phyloP scores from a whole-genome alignment of 92 coral and sea anemone genomes.

The Umimayanthus kanabou region DNA sequence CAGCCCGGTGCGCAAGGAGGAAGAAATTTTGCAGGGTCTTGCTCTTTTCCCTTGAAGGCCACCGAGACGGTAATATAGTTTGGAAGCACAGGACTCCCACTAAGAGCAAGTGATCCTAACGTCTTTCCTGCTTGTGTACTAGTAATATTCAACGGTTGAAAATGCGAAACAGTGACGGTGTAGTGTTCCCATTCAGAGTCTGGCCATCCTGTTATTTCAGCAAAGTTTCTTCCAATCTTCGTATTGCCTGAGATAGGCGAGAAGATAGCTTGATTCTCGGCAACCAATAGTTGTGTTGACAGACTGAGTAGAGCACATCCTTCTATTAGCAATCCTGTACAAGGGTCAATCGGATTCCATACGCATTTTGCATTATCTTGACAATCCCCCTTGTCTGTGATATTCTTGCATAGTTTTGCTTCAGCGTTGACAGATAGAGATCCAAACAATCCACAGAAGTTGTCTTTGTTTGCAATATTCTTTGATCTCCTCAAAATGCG shows the following conservation, averaged over 20 bases:
- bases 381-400: conserved; percentile 21
- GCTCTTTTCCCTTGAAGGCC: conserved; percentile 9
- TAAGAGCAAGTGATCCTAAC: conserved; percentile 36
- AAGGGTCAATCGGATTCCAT: conserved; percentile 63
- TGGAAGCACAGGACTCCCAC: conserved; percentile 26
- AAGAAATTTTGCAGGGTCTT: conserved; percentile 46
- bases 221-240: conserved; percentile 18
- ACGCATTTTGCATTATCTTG: conserved; percentile 16
- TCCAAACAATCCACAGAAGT: conserved; percentile 64
- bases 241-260: conserved; percentile 68
- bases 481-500: conserved; percentile 45
- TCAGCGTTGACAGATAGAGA: conserved; percentile 34
- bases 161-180: conserved; percentile 47
- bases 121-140: conserved; percentile 54
- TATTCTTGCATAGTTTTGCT: neutral
- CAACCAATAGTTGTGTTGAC: conserved; percentile 38
- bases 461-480: conserved; percentile 39
- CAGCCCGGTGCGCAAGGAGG: conserved; percentile 61
- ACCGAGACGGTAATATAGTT: conserved; percentile 34
- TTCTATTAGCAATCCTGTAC: conserved; percentile 54
- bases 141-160: conserved; percentile 49
- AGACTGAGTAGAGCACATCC: conserved; percentile 51
- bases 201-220: conserved; percentile 64
- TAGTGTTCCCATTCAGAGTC: conserved; percentile 55
- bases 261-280: conserved; percentile 34